Evolutionary conservation across 2,888 invertebrate species (phyloP), one percentile per base, ranked within the genome.

Genomic region (Thalpophila matura): DNA sequence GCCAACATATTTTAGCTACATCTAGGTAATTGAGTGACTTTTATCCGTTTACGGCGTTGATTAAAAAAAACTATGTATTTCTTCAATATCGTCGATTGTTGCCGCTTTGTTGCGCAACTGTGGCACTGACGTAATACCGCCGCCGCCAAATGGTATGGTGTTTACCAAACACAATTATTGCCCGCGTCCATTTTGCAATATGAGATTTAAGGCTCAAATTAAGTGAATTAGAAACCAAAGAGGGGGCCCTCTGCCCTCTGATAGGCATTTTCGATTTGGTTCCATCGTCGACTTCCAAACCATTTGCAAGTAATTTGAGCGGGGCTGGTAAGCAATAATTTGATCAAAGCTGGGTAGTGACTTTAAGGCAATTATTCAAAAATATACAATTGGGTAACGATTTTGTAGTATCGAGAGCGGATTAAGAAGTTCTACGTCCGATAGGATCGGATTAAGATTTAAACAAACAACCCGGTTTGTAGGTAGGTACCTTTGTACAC

Each of bases 131-230:
- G 4, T 43, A 67, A 58, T 51, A 59, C 33, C 10, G 14, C 38
- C 54, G 20, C 40, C 59, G 59, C 70, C 75, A 68, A 74, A 76
- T 26, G 33, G 82, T 76, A 82, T 77, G 83, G 76, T 93, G 90
- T 94, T 91, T 91, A 84, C 87, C 78, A 93, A 95, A 95, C 91
- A 86, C 86, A 94, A 94, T 94, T 94, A 94, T 91, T 91, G 86
- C 81, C 85, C 80, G 79, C 89, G 90, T 90, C 91, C 93, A 93
- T 92, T 92, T 88, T 86, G 90, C 89, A 92, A 92, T 93, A 94
- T 93, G 92, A 94, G 94, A 94, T 94, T 94, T 93, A 89, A 90
- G 85, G 89, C 88, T 88, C 87, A 89, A 94, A 93, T 95, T 95
- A 92, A 94, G 87, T 94, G 91, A 95, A 94, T 94, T 94, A 93